Conservation (phyloP, 2,113 vertebrate species). For the Oceanodroma tethys region DNA sequence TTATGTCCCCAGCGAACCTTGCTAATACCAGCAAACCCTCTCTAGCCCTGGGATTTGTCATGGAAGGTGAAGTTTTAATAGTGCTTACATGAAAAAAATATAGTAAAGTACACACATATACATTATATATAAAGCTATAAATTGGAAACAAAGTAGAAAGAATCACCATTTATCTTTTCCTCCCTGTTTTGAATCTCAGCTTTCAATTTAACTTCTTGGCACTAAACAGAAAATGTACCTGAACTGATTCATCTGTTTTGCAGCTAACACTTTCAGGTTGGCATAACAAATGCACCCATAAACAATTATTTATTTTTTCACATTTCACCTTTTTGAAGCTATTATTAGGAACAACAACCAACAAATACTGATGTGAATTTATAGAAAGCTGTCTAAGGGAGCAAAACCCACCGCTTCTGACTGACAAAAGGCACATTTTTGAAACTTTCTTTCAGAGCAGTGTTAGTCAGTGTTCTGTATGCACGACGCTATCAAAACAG, state of each 20-base stretch:
- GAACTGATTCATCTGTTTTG: not conserved
- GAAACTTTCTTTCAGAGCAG: not conserved
- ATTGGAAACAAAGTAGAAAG: not conserved
- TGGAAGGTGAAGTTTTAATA: not conserved
- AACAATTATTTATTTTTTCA: fast-evolving
- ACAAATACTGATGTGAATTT: no score
- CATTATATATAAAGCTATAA: fast-evolving
- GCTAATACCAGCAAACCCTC: not conserved
- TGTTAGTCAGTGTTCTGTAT: fast-evolving
- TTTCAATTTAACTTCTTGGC: not conserved
- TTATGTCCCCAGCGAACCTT: not conserved
- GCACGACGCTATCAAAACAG: fast-evolving
- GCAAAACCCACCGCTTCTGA: not conserved
- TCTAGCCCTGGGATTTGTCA: not conserved
- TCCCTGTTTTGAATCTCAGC: not conserved
- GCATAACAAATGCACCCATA: not conserved
- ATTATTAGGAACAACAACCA: not conserved
- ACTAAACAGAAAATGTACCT: not conserved
- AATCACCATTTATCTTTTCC: not conserved
- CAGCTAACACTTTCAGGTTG: not conserved
- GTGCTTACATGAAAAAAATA: not conserved
- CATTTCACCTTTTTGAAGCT: not conserved
- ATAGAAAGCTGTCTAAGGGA: not conserved
- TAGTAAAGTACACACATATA: fast-evolving
- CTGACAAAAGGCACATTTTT: not conserved